Conservation (phyloP, 2,797 vertebrate species). For the Sciaenops ocellatus region DNA sequence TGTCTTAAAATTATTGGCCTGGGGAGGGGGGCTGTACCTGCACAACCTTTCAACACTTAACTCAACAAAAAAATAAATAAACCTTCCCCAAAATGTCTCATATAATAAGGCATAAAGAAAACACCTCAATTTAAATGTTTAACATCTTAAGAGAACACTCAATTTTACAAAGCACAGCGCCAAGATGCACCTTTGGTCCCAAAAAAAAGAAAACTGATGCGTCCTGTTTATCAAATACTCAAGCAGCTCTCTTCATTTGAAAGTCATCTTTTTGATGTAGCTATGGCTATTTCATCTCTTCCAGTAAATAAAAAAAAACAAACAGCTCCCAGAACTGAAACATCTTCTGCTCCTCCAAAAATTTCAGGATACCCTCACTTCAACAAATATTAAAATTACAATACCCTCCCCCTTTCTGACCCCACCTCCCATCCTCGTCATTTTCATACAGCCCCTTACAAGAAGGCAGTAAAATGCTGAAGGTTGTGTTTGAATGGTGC, state of each 20-base stretch:
- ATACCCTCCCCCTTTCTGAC: neutral
- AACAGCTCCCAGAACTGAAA: neutral
- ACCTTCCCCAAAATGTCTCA: too few species aligned
- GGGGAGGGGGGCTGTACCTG: neutral
- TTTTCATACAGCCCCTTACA: neutral
- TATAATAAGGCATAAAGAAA: neutral
- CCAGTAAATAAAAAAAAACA: slow-evolving; percentile 5
- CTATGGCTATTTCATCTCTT: too few species aligned
- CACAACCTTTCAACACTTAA: neutral
- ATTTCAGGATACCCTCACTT: neutral
- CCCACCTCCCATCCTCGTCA: too few species aligned
- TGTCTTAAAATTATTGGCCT: neutral
- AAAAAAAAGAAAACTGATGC: neutral
- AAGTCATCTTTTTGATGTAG: too few species aligned
- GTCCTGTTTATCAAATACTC: neutral
- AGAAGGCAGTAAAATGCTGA: neutral
- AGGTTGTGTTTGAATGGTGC: neutral
- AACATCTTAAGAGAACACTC: neutral
- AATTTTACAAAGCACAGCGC: neutral
- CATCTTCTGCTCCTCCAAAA: neutral
- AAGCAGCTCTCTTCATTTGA: neutral
- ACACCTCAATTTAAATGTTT: neutral
- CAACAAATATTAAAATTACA: slow-evolving; percentile 1
- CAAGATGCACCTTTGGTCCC: too few species aligned
- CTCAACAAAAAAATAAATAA: neutral